Base-by-base conservation (phyloP, 1,140 invertebrate species). In the Phymorhynchus buccinoides region DNA sequence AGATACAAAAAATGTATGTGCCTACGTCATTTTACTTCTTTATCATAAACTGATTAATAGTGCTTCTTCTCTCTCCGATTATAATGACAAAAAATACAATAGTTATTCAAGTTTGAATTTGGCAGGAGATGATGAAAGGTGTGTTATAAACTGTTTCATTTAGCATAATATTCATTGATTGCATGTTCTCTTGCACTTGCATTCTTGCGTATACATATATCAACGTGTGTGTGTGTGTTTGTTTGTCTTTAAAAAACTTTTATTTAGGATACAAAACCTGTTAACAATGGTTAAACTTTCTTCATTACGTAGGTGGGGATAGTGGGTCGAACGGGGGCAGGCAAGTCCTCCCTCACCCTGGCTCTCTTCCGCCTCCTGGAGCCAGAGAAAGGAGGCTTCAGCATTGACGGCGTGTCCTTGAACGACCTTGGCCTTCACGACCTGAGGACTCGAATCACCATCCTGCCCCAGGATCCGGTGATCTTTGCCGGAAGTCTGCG, bases 261-360 rank as follows among this genome's bases (percentile, higher is more conserved):
- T n/a, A 56, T 56, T 27, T 56, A 56, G 52, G 52, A 14, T 56
- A 56, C 27, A 12, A 56, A 27, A 14, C 12, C 27, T 56, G 12
- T 56, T 56, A 27, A 56, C 52, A 56, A 56, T n/a, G 52, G 12
- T 14, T 56, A 56, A 27, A 56, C 52, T 22, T 71, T 71, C 1
- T 2, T n/a, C 66, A 97, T 84, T 96, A 97, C 18, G 97, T 97
- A 52, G 93, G 80, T 82, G 18, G 80, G 80, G 9, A 82, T 82
- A 27, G 80, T 82, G 22, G 80, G 80, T 1, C 52, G 95, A 87
- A 96, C 95, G 9, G 97, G 97, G 1, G 97, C 97, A 48, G 98
- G 98, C n/a, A 98, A 98, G 92, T 97, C 97, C 0, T 98, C 97
- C 0, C 93, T 98, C 22, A 94, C 93, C 1, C 84, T 94, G 14